Evolutionary conservation across 2,888 invertebrate genomes (phyloP), one percentile per base, ranked within the genome.

Genomic region (Microdon myrmicae): DNA sequence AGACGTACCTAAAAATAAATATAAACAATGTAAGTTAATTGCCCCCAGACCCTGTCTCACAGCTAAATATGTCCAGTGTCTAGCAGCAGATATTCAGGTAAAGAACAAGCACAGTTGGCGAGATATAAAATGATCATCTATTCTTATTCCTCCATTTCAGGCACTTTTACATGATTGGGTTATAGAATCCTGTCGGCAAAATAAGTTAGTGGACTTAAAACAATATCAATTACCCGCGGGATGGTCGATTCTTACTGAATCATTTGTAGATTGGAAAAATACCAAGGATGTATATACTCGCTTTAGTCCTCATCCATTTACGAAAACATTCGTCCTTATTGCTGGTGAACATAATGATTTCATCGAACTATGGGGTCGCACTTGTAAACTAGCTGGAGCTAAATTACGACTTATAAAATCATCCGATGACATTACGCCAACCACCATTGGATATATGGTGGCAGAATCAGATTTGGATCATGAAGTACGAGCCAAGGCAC

Each of bases 141-240:
- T 28, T 22, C n/a, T 10, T 17, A 23, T 19, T n/a, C 1, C 6
- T 16, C 28, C 10, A 28, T 66, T 60, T 9, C 73, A 81, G 13
- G 84, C 86, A 4, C 79, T 90, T 3, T 85, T 85, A 29, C 88
- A 90, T 76, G 83, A 82, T 49, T 92, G 90, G 90, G 83, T 92
- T 43, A 83, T 87, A 19, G 79, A 84, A 68, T 86, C 86, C 70
- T 86, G 88, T 70, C 74, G 75, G 9, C 70, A 77, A 70, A 78
- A 80, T 23, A 75, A 75, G 58, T 67, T 78, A 2, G 69, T 78
- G 0, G 83, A 82, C 54, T 66, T 74, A 3, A 83, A 82, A 55
- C 79, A 84, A 2, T 83, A 83, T 69, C 75, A 80, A 2, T 71
- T 89, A 59, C 88, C 88, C 0, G 82, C 85, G 0, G 89, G 89